A percentile compares a stretch with the other conserved stretches of the same genome.
These are phyloP conservation scores for Ryuthela nishihirai DNA, from an alignment of 2,888 invertebrate species.

Conservation along the genomic window DNA sequence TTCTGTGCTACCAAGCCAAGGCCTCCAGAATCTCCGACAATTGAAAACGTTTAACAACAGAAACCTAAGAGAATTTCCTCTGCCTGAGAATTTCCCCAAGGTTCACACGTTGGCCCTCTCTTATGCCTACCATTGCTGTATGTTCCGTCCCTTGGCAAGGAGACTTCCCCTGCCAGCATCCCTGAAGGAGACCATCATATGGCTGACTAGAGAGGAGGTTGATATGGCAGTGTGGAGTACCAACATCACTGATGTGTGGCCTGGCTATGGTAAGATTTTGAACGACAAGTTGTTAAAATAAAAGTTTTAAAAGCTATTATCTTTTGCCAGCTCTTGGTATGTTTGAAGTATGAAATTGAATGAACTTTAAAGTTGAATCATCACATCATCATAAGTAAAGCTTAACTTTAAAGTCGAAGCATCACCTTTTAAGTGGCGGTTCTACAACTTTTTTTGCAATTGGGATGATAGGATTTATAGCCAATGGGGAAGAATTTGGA, in stretches of 20 bases:
- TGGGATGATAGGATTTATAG: no score
- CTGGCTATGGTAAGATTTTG: constrained; percentile 47
- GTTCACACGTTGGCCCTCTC: constrained; percentile 80
- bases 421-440: no score
- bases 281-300: background rate
- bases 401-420: no score
- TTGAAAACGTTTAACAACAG: constrained; percentile 92
- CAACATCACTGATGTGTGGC: constrained; percentile 73
- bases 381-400: no score
- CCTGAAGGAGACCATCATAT: constrained; percentile 41
- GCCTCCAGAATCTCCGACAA: constrained; percentile 72
- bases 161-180: constrained; percentile 20
- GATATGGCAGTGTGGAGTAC: constrained; percentile 39
- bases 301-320: no score
- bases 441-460: no score
- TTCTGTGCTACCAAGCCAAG: constrained; percentile 73
- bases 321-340: no score
- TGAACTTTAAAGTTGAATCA: no score
- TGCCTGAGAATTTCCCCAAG: constrained; percentile 77
- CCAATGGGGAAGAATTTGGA: no score
- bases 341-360: no score
- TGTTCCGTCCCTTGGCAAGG: constrained; percentile 62
- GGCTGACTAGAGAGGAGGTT: constrained; percentile 39
- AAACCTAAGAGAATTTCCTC: constrained; percentile 77
- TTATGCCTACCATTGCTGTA: constrained; percentile 96